These are phyloP conservation scores for Clarias laeviceps DNA, from an alignment of 2,797 vertebrate genomes.

Conservation along the genomic window DNA sequence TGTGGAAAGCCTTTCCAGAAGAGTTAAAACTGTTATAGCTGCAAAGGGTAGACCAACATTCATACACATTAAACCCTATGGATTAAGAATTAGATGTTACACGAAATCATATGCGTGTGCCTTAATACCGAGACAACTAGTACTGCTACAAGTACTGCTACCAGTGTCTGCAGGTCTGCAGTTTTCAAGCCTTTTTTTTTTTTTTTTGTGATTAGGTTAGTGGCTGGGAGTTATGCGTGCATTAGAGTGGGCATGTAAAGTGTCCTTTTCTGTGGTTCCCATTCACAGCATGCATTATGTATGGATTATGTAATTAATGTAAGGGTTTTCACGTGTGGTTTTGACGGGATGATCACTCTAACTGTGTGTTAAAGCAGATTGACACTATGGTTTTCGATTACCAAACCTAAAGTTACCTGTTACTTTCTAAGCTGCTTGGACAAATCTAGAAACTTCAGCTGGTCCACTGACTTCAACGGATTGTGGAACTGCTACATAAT, in stretches of 20 bases:
- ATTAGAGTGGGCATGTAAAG: not conserved
- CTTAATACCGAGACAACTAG: not conserved
- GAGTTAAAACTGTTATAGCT: no score
- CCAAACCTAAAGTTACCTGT: not conserved
- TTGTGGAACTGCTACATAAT: conserved; percentile 22
- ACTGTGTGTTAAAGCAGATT: not conserved
- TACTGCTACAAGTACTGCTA: not conserved
- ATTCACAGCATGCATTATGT: not conserved
- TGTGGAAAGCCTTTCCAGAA: no score
- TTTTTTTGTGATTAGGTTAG: not conserved
- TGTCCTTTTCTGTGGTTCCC: not conserved
- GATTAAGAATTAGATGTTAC: no score
- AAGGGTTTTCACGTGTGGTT: not conserved
- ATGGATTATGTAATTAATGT: not conserved
- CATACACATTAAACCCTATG: no score
- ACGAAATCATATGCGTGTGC: no score
- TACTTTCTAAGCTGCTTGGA: not conserved
- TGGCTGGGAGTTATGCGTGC: not conserved
- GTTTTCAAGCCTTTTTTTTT: not conserved
- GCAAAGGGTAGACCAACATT: no score
- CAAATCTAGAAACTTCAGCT: not conserved
- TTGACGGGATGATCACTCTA: not conserved
- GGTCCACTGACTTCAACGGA: conserved; percentile 12
- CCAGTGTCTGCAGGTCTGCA: not conserved
- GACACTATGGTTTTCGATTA: not conserved